Percentiles rank a stretch among this genome's conserved stretches.
Conservation (phyloP, 92 coral and sea anemone genomes). For the Phenganax marumi region DNA sequence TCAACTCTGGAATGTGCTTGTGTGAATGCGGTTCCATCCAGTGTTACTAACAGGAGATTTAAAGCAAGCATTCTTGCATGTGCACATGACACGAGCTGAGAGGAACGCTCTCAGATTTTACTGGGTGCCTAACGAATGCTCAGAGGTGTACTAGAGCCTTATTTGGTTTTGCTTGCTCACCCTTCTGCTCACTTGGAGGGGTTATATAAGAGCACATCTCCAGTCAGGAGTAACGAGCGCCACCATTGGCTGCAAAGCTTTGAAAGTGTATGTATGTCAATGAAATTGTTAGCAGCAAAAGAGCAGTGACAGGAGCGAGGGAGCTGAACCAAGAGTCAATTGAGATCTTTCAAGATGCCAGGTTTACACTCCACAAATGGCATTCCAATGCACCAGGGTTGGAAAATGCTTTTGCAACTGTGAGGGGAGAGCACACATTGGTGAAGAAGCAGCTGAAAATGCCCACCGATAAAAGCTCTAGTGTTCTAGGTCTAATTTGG, state of each 20-base stretch:
- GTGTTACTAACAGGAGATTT: constrained; percentile 54
- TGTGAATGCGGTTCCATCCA: constrained; percentile 48
- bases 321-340: constrained; percentile 40
- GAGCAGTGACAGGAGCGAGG: constrained; percentile 35
- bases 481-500: constrained; percentile 52
- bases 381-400: constrained; percentile 33
- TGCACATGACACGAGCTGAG: constrained; percentile 51
- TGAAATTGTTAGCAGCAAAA: constrained; percentile 42
- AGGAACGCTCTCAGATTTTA: constrained; percentile 57
- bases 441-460: constrained; percentile 54
- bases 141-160: not conserved
- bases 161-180: not conserved
- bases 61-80: constrained; percentile 55
- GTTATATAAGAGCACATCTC: not conserved
- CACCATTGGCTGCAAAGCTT: not conserved
- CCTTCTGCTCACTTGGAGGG: not conserved
- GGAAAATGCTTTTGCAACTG: not conserved
- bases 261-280: constrained; percentile 31
- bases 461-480: constrained; percentile 42
- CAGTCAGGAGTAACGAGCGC: not conserved
- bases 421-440: constrained; percentile 37
- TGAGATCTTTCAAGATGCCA: constrained; percentile 50
- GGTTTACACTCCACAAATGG: constrained; percentile 48
- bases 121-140: not conserved
- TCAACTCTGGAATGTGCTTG: constrained; percentile 55